Evolutionary conservation across 2,888 invertebrate species (phyloP), one percentile per base, ranked within the genome.

Genomic region (Cataglyphis altisquamis): DNA sequence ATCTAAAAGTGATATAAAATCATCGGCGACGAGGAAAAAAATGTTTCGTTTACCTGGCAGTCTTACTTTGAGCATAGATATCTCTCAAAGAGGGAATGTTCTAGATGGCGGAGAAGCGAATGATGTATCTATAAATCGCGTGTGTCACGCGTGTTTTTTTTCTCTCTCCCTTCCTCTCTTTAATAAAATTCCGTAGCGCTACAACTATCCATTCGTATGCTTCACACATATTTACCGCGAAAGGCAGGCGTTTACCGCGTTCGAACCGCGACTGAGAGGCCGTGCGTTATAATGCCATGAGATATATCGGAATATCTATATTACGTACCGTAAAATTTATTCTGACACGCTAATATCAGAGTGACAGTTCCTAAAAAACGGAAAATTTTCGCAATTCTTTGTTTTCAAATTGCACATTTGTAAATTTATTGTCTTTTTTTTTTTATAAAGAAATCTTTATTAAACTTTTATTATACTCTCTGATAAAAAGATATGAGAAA

Each of bases 51-150:
- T 87, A 86, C 78, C 90, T 90, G 92, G 91, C 92, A 92, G 92
- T 92, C 92, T 92, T 92, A 90, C 80, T 87, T 92, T 92, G 92
- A 92, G 92, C 92, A 90, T 91, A 84, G 72, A 88, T 88, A 83
- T 68, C 72, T 81, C 82, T 66, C 67, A 52, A n/a, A n/a, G 18
- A 57, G 29, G 48, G 67, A 81, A 55, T 64, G 63, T 77, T 62
- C 32, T 68, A 52, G 21, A 68, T 55, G 52, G 63, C 70, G 64
- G 15, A 85, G 62, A 75, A 85, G 36, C 77, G 70, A 45, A 64
- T 68, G 45, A 25, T 52, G 70, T 21, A 60, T 48, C 8, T n/a
- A 48, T 48, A 75, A 25, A 57, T 74, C 73, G 29, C 45, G 29
- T 57, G 39, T 36, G 29, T 57, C 62, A 25, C 52, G 21, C n/a